phyloP scores from a whole-genome alignment of 2,113 vertebrate genomes.

The Embiotoca jacksoni region DNA sequence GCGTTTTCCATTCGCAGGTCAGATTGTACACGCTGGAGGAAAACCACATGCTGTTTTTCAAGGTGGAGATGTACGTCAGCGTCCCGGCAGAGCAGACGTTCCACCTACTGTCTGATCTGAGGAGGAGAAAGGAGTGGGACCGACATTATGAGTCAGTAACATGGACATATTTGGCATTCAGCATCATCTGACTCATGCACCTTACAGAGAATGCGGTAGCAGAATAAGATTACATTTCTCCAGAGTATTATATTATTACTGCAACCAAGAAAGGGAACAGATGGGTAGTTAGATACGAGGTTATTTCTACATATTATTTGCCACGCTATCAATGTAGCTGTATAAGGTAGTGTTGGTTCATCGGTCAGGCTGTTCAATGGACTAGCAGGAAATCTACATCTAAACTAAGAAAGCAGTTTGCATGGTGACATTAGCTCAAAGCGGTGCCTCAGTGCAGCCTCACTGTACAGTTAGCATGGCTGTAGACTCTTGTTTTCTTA shows the following conservation, averaged over 20 bases:
- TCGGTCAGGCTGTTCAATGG: background rate
- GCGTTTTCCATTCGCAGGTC: conserved; percentile 82
- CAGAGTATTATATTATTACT: background rate
- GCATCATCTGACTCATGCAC: background rate
- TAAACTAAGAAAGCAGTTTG: no score
- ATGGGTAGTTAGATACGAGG: background rate
- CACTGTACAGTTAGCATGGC: no score
- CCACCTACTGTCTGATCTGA: conserved; percentile 91
- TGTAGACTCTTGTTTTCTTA: no score
- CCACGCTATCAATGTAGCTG: background rate
- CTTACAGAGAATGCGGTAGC: background rate
- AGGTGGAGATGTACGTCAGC: conserved; percentile 88
- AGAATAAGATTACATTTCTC: background rate
- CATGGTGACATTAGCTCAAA: no score
- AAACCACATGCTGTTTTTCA: conserved; percentile 92
- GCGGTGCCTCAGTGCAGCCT: no score
- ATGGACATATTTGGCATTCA: background rate
- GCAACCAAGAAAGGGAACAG: background rate
- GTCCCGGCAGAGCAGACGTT: conserved; percentile 87
- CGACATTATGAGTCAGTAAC: conserved; percentile 89
- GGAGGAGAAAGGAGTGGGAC: conserved; percentile 91
- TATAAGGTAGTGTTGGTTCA: background rate
- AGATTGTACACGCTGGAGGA: conserved; percentile 93
- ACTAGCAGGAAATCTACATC: no score
- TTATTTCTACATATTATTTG: background rate